These are phyloP conservation scores for Eupithecia exiguata DNA, from an alignment of 2,888 invertebrate genomes.

Conservation along the genomic window DNA sequence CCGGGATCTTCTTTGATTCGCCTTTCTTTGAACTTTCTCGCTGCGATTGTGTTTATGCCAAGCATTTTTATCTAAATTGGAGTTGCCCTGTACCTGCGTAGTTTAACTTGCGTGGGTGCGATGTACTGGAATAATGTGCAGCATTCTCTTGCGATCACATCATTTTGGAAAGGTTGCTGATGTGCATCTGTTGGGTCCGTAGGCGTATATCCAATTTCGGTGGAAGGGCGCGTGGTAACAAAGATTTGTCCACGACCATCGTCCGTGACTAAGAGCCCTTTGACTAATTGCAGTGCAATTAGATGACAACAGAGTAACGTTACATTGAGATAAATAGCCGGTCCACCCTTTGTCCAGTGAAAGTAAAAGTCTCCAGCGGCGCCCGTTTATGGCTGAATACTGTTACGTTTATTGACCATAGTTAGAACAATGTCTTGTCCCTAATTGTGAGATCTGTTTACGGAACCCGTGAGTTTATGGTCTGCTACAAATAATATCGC, in stretches of 20 bases:
- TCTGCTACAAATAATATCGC: slow-evolving; percentile 25
- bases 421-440: slow-evolving; percentile 43
- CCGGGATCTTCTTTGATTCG: slow-evolving; percentile 57
- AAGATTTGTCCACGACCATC: slow-evolving; percentile 43
- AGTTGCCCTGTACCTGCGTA: slow-evolving; percentile 27
- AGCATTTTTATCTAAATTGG: slow-evolving; percentile 36
- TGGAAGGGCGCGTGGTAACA: slow-evolving; percentile 60
- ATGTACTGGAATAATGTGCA: slow-evolving; percentile 31
- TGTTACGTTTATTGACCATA: slow-evolving; percentile 45
- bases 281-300: slow-evolving; percentile 64
- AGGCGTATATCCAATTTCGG: slow-evolving; percentile 23
- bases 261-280: slow-evolving; percentile 53
- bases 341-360: slow-evolving; percentile 63
- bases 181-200: slow-evolving; percentile 35
- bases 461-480: slow-evolving; percentile 33
- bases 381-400: slow-evolving; percentile 56
- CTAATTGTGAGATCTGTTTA: slow-evolving; percentile 38
- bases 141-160: slow-evolving; percentile 27
- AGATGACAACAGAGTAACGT: slow-evolving; percentile 66
- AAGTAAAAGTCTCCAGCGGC: slow-evolving; percentile 67
- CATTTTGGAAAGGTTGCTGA: slow-evolving; percentile 31
- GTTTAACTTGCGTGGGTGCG: slow-evolving; percentile 38
- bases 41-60: slow-evolving; percentile 31
- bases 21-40: slow-evolving; percentile 56
- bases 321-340: slow-evolving; percentile 59